These are phyloP conservation scores for Eclectus roratus DNA, from an alignment of 2,113 vertebrate genomes.

Conservation along the genomic window DNA sequence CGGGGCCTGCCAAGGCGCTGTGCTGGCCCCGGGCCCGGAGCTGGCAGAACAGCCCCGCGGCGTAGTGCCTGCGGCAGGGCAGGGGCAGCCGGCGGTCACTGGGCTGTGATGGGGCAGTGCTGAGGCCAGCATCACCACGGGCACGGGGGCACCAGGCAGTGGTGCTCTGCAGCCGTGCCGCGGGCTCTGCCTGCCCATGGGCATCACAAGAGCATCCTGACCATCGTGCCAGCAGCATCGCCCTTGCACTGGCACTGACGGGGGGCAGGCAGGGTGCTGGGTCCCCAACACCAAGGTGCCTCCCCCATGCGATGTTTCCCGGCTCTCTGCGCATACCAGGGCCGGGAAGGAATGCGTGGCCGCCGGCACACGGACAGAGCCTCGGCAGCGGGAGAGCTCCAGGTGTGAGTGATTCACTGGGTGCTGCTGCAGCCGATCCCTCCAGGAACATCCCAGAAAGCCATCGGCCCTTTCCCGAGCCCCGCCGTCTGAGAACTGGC, in stretches of 20 bases:
- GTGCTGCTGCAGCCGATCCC: not conserved
- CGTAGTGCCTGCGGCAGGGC: not conserved
- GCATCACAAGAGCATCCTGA: not conserved
- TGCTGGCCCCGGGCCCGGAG: constrained; percentile 35
- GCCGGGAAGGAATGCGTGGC: constrained; percentile 29
- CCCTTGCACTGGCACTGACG: not conserved
- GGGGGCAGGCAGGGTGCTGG: not conserved
- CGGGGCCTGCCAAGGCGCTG: constrained; percentile 50
- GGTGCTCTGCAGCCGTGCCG: accelerated
- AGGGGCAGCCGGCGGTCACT: not conserved
- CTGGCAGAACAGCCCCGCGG: not conserved
- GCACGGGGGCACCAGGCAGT: not conserved
- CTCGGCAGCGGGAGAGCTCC: not conserved
- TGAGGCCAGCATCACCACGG: not conserved
- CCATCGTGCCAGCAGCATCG: not conserved
- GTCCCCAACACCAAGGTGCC: not conserved
- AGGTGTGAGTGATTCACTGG: constrained; percentile 33
- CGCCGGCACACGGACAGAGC: not conserved
- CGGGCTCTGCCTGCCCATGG: not conserved
- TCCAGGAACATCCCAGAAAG: not conserved
- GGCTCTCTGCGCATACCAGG: not conserved
- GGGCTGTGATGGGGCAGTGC: not conserved
- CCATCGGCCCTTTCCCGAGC: not conserved
- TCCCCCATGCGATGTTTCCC: not conserved
- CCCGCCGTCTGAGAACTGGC: not conserved